These are phyloP conservation scores for Drosophila nigritarsus DNA, from an alignment of 2,888 invertebrate genomes.

Conservation along the genomic window DNA sequence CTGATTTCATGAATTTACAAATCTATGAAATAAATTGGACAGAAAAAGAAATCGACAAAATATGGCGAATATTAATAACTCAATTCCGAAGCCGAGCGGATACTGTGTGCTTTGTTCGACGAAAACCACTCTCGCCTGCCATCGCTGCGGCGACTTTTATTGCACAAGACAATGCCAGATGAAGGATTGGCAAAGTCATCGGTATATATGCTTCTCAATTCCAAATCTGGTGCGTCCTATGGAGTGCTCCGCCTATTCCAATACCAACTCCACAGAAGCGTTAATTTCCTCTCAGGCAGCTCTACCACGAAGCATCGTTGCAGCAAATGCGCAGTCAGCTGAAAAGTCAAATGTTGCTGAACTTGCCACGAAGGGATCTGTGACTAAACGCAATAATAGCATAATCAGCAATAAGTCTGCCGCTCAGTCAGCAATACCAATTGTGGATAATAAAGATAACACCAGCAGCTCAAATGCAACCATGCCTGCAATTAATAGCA, in stretches of 20 bases:
- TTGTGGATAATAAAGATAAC: background rate
- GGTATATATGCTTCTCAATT: constrained; percentile 62
- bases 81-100: constrained; percentile 7
- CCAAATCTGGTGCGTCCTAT: constrained; percentile 56
- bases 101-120: constrained; percentile 45
- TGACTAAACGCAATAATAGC: background rate
- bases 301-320: too few relatives aligned
- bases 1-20: background rate
- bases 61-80: constrained; percentile 5
- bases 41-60: background rate
- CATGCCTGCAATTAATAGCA: constrained; percentile 35
- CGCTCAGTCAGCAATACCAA: background rate
- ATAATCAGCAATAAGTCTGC: background rate
- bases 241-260: constrained; percentile 29
- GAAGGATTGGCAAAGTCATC: constrained; percentile 60
- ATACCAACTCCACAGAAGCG: background rate
- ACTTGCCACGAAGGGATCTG: background rate
- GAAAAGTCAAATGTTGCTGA: background rate
- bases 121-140: constrained; percentile 33
- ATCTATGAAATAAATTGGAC: background rate
- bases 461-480: background rate
- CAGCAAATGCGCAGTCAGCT: background rate
- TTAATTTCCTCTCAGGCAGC: background rate
- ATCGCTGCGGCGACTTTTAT: constrained; percentile 65
- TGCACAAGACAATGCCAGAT: constrained; percentile 52